Base-by-base conservation (phyloP, 2,113 vertebrate genomes). In the Ascaphus truei region DNA sequence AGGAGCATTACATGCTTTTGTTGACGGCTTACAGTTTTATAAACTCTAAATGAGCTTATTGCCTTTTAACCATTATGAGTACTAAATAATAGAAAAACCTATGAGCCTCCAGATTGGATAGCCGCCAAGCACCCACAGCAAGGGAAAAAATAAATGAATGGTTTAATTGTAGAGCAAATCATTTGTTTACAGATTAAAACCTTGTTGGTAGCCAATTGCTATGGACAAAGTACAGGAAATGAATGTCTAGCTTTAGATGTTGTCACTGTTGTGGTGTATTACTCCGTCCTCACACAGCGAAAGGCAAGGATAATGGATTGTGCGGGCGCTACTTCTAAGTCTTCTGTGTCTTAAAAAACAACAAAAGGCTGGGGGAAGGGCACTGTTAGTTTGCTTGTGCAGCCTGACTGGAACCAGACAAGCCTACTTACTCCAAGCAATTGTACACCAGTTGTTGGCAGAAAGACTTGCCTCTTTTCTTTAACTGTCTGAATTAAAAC, bases 141-240 rank as follows among this genome's bases (percentile, higher is more conserved):
- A 72, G 66, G 34, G n/a, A 60, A 26, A 23, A 30, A 26, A 45
- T 27, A 66, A 58, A 71, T 83, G 84, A 89, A 89, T 86, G 72
- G 75, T 83, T 85, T 85, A 85, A 86, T 86, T 90, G 83, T 87
- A 81, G 79, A 85, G 78, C 79, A 84, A 84, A 85, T 83, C 71
- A 83, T 85, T 89, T 91, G 82, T 90, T 91, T 89, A 85, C 81
- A 86, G 83, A 88, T 86, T 88, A 86, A 85, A 81, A 83, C 74
- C 80, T 86, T 81, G 78, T 86, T 57, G 64, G 72, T 86, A 82
- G 79, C 82, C 78, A 83, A 85, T 79, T 86, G 75, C 77, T 79
- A 25, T 60, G 81, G 82, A 84, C 75, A 69, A 67, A 74, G 74
- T 84, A 58, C 72, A 86, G 83, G 75, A 82, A 85, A 76, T 77